phyloP scores from a whole-genome alignment of 2,888 invertebrate species.

The Myathropa florea region DNA sequence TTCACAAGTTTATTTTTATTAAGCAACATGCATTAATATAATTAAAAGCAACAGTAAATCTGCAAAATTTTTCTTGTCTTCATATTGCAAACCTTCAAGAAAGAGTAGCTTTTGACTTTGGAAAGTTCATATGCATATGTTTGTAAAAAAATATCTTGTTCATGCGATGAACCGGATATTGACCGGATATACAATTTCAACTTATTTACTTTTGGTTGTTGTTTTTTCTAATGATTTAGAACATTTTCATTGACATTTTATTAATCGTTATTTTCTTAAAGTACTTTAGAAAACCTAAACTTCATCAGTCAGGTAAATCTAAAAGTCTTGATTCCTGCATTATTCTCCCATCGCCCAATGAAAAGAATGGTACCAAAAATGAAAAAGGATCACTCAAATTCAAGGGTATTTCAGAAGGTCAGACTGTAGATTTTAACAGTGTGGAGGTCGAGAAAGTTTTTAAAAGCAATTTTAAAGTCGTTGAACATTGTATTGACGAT shows the following conservation, averaged over 20 bases:
- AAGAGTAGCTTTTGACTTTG: too few species aligned
- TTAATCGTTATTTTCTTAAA: conserved; percentile 38
- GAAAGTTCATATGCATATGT: too few species aligned
- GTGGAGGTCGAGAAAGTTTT: conserved; percentile 50
- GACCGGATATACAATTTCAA: too few species aligned
- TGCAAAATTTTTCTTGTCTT: too few species aligned
- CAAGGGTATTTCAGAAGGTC: conserved; percentile 48
- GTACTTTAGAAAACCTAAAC: conserved; percentile 77
- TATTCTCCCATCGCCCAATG: conserved; percentile 81
- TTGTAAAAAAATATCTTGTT: too few species aligned
- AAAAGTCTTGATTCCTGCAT: conserved; percentile 93
- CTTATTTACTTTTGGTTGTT: not conserved
- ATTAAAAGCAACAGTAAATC: too few species aligned
- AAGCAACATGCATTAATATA: too few species aligned
- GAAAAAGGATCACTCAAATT: conserved; percentile 73
- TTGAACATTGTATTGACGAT: conserved; percentile 54
- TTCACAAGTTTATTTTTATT: too few species aligned
- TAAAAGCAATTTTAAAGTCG: conserved; percentile 34
- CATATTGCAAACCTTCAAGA: too few species aligned
- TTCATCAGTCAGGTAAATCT: conserved; percentile 82
- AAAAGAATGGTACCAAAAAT: conserved; percentile 21
- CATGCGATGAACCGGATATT: too few species aligned
- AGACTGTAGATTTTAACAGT: conserved; percentile 27
- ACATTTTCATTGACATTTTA: not conserved
- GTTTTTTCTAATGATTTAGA: not conserved